Conservation (phyloP, 1,140 invertebrate species). For the Geopemphigus sp. region DNA sequence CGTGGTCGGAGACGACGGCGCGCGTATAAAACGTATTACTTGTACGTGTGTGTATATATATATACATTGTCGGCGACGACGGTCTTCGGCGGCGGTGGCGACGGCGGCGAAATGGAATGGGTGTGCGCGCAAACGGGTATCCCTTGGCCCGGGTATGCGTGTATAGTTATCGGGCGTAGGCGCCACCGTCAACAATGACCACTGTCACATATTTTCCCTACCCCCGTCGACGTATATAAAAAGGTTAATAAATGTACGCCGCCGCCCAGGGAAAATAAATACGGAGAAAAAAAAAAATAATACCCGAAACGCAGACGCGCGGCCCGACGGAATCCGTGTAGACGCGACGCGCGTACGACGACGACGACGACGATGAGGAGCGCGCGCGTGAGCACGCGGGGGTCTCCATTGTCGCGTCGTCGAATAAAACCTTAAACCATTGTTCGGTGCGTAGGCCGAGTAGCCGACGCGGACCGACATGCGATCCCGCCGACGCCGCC, state of each 20-base stretch:
- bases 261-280: neutral
- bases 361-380: no score
- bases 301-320: neutral
- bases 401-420: neutral
- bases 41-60: neutral
- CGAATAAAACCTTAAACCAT: neutral
- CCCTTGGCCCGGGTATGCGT: neutral
- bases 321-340: slow-evolving; percentile 29
- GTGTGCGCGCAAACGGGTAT: neutral
- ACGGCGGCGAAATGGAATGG: neutral
- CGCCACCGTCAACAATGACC: slow-evolving; percentile 48
- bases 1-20: no score
- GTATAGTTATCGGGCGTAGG: slow-evolving; percentile 22
- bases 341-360: neutral
- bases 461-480: slow-evolving; percentile 34
- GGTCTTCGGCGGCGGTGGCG: neutral
- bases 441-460: slow-evolving; percentile 45
- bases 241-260: slow-evolving; percentile 29
- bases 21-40: no score
- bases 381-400: neutral
- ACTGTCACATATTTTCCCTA: slow-evolving; percentile 48
- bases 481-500: slow-evolving; percentile 26
- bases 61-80: neutral
- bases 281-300: neutral
- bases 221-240: slow-evolving; percentile 19